phyloP scores from a whole-genome alignment of 2,888 invertebrate species.

The Anthophora plumipes region DNA sequence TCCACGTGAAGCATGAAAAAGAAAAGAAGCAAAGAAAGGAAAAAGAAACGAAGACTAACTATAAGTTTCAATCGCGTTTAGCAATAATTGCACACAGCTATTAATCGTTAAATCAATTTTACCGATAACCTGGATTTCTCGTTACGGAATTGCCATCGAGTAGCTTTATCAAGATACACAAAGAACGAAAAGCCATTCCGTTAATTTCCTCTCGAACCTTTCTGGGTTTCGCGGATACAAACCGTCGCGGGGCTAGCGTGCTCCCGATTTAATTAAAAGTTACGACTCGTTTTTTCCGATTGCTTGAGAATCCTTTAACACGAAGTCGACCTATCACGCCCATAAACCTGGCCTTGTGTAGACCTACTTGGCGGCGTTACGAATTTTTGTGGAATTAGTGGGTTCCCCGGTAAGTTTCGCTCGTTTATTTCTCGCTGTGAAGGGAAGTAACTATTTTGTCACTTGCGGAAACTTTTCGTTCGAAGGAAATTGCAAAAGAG shows the following conservation, averaged over 20 bases:
- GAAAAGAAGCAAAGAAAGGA: not conserved
- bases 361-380: not conserved
- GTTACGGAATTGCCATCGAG: constrained; percentile 14
- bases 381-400: not conserved
- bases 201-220: constrained; percentile 15
- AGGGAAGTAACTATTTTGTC: not conserved
- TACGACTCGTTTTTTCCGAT: constrained; percentile 9
- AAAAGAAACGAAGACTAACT: not conserved
- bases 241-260: not conserved
- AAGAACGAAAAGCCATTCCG: constrained; percentile 25
- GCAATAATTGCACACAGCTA: not conserved
- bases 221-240: not conserved
- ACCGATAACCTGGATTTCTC: not conserved
- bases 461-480: too few relatives aligned
- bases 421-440: not conserved
- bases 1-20: not conserved
- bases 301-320: constrained; percentile 3
- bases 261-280: constrained; percentile 28
- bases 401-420: not conserved
- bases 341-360: not conserved
- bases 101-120: constrained; percentile 18
- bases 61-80: not conserved
- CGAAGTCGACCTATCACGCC: not conserved
- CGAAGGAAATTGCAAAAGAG: too few relatives aligned
- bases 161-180: constrained; percentile 14